These are phyloP conservation scores for Drosophila koepferae DNA, from an alignment of 2,888 invertebrate genomes.

Conservation along the genomic window DNA sequence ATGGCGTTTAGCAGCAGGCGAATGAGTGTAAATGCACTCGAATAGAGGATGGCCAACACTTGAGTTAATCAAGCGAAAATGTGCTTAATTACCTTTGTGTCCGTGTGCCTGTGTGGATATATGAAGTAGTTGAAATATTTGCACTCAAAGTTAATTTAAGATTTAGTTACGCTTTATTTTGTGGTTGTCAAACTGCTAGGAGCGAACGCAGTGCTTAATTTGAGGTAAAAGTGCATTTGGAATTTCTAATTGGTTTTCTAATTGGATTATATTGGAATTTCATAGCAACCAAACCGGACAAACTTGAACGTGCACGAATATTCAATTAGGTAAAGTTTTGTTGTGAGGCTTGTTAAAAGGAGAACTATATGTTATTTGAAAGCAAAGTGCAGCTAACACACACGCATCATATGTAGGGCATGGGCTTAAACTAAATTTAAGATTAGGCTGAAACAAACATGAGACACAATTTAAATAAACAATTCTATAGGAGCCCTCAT, in stretches of 20 bases:
- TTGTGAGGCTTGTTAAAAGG: not conserved
- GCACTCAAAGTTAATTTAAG: not conserved
- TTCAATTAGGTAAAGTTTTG: not conserved
- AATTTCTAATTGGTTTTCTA: not conserved
- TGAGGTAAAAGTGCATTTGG: not conserved
- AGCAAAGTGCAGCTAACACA: not conserved
- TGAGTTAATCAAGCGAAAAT: constrained; percentile 24
- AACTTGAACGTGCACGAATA: not conserved
- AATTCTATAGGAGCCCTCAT: not conserved
- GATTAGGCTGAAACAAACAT: not conserved
- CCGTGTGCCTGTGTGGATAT: not conserved
- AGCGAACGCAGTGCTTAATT: not conserved
- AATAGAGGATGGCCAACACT: constrained; percentile 9
- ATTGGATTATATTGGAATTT: not conserved
- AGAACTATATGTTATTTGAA: not conserved
- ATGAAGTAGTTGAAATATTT: constrained; percentile 3
- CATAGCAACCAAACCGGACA: not conserved
- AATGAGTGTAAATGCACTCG: constrained; percentile 13
- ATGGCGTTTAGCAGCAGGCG: constrained; percentile 9
- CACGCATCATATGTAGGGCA: not conserved
- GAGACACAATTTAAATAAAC: not conserved
- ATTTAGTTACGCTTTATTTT: not conserved
- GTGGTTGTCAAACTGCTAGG: not conserved
- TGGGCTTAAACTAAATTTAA: not conserved
- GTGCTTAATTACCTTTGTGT: not conserved